Conservation (phyloP, 1,140 invertebrate species). For the Oedothorax gibbosus region DNA sequence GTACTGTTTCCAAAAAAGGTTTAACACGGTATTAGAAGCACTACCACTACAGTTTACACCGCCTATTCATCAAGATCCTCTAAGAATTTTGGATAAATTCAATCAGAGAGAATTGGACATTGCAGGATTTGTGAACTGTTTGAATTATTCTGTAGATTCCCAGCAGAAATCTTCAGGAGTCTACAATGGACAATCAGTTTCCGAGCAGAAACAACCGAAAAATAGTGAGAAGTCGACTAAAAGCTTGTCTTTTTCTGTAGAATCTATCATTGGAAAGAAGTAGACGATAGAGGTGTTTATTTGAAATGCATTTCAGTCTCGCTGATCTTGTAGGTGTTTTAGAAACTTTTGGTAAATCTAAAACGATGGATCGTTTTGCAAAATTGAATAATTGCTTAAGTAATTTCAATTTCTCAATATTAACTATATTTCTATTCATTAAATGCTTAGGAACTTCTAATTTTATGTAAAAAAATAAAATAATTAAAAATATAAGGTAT, state of each 20-base stretch:
- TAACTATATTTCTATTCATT: too few relatives aligned
- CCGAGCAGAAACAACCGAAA: background rate
- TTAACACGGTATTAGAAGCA: background rate
- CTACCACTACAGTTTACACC: background rate
- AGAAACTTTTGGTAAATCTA: too few relatives aligned
- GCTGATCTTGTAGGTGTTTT: too few relatives aligned
- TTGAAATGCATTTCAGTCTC: too few relatives aligned
- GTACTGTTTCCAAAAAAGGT: slow-evolving; percentile 64
- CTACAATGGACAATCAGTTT: background rate
- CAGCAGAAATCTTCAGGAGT: background rate
- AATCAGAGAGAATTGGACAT: background rate
- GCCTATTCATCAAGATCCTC: background rate
- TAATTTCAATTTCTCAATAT: too few relatives aligned
- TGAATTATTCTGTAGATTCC: background rate
- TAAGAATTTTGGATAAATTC: background rate
- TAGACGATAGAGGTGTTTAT: background rate
- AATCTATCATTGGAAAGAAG: slow-evolving; percentile 61
- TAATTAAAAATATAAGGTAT: too few relatives aligned
- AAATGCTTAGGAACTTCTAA: too few relatives aligned
- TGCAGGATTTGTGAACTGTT: background rate
- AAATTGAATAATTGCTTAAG: too few relatives aligned
- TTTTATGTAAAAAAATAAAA: too few relatives aligned
- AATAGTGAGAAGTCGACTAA: slow-evolving; percentile 55
- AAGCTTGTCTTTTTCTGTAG: slow-evolving; percentile 65
- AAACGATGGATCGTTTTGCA: too few relatives aligned